These are phyloP conservation scores for Leptarthrus brevirostris DNA, from an alignment of 2,888 invertebrate genomes.

Conservation along the genomic window DNA sequence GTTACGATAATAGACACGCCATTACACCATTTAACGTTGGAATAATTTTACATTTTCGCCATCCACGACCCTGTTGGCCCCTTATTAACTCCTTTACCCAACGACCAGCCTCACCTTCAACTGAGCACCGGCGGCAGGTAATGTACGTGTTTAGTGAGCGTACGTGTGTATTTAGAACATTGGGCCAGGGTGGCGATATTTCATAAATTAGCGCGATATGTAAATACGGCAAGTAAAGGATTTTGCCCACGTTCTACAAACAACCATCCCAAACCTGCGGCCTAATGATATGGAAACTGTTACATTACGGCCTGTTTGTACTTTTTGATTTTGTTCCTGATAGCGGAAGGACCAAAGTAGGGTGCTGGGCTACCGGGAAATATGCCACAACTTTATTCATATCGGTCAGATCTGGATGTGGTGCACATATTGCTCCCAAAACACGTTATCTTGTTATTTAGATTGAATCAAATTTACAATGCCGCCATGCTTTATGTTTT, in stretches of 20 bases:
- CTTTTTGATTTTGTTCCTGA: conserved; percentile 44
- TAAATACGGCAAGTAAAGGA: conserved; percentile 48
- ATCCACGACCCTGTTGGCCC: conserved; percentile 10
- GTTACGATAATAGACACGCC: conserved; percentile 51
- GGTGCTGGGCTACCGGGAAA: conserved; percentile 4
- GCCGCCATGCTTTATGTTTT: neutral
- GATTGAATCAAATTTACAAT: conserved; percentile 23
- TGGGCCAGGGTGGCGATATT: conserved; percentile 41
- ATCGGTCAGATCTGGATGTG: conserved; percentile 31
- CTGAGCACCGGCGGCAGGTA: neutral
- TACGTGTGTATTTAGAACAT: neutral
- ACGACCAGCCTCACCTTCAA: conserved; percentile 6
- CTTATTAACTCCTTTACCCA: conserved; percentile 39
- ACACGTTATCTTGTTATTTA: neutral
- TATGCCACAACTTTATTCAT: conserved; percentile 31
- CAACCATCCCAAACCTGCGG: conserved; percentile 32
- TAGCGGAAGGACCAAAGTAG: conserved; percentile 21
- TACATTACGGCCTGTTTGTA: conserved; percentile 49
- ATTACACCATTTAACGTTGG: conserved; percentile 49
- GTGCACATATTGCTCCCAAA: neutral
- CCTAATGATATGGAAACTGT: conserved; percentile 50
- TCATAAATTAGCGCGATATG: conserved; percentile 49
- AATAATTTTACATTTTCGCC: conserved; percentile 48
- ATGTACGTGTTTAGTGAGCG: neutral
- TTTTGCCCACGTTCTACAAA: conserved; percentile 40